These are phyloP conservation scores for Adrianichthys oophorus DNA, from an alignment of 2,797 vertebrate genomes.

Conservation along the genomic window DNA sequence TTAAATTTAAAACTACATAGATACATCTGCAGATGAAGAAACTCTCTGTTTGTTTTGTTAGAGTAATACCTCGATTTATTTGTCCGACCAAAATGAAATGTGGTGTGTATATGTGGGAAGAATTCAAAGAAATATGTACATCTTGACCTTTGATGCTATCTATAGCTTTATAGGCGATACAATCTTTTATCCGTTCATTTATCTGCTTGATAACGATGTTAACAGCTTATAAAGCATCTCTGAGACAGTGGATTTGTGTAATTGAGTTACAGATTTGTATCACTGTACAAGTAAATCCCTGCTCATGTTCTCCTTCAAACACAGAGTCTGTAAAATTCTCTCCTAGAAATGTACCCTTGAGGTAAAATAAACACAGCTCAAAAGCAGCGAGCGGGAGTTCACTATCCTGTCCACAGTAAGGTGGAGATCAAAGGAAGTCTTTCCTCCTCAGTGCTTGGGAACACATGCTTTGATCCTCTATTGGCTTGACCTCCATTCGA, in stretches of 20 bases:
- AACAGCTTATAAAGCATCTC: neutral
- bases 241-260: neutral
- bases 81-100: too few species aligned
- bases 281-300: conserved; percentile 3
- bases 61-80: too few species aligned
- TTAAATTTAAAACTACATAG: too few species aligned
- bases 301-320: conserved; percentile 18
- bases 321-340: conserved; percentile 25
- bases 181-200: too few species aligned
- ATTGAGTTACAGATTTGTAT: conserved; percentile 7
- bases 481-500: conserved; percentile 72
- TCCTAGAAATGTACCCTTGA: conserved; percentile 56
- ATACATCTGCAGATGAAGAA: too few species aligned
- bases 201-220: too few species aligned
- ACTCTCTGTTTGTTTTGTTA: too few species aligned
- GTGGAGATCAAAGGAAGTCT: conserved; percentile 71
- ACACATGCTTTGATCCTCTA: conserved; percentile 74
- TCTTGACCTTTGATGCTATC: too few species aligned
- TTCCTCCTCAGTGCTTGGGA: conserved; percentile 61
- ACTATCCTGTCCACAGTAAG: conserved; percentile 67
- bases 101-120: too few species aligned
- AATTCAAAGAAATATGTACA: too few species aligned
- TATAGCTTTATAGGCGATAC: too few species aligned
- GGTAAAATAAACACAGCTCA: conserved; percentile 68
- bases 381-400: conserved; percentile 57